These are phyloP conservation scores for Laupala kohalensis DNA, from an alignment of 1,140 invertebrate species.

Conservation along the genomic window DNA sequence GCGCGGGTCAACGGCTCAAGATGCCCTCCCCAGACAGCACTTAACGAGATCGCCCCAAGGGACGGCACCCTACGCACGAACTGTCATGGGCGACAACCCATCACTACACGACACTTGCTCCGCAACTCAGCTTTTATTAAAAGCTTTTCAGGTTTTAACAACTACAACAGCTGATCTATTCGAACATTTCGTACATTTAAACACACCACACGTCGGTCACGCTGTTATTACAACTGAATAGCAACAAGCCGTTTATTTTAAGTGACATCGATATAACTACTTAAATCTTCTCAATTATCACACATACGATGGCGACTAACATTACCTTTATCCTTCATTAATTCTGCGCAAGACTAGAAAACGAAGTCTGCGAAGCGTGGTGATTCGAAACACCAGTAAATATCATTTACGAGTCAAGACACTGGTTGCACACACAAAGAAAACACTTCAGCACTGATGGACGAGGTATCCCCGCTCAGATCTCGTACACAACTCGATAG, in stretches of 20 bases:
- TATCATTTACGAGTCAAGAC: neutral
- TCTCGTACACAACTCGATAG: too few relatives aligned
- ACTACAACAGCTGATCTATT: neutral
- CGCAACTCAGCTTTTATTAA: neutral
- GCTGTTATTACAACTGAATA: too few relatives aligned
- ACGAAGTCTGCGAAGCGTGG: neutral
- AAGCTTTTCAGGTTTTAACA: neutral
- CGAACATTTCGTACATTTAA: neutral
- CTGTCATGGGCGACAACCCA: neutral
- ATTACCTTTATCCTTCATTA: neutral
- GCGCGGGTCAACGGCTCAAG: neutral
- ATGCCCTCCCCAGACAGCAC: too few relatives aligned
- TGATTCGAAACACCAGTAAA: neutral
- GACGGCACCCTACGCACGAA: neutral
- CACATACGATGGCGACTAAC: neutral
- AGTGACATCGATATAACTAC: too few relatives aligned
- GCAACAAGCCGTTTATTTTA: too few relatives aligned
- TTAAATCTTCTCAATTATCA: too few relatives aligned
- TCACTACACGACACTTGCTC: neutral
- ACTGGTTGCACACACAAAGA: neutral
- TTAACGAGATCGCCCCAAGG: neutral
- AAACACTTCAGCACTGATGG: too few relatives aligned
- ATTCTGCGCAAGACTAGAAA: neutral
- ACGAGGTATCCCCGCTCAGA: too few relatives aligned
- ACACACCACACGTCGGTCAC: too few relatives aligned